Percentiles rank a stretch among this genome's conserved stretches.
Evolutionary conservation across 1,140 invertebrate genomes (phyloP).

Genomic region (Diploscapter pachys): DNA sequence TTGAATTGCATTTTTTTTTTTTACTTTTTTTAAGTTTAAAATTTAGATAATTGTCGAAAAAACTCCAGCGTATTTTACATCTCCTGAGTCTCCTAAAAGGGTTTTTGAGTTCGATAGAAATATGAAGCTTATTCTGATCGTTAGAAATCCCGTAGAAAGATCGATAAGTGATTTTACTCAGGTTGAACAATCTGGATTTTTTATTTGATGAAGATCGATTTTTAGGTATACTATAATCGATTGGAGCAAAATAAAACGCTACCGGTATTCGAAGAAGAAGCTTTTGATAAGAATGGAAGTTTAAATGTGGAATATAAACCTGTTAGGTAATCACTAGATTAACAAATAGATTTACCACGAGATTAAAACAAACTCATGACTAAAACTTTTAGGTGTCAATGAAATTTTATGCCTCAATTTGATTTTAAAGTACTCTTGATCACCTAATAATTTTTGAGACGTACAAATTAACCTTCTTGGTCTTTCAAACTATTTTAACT

Average conservation of each 20-base stretch:
- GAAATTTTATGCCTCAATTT: too few species aligned
- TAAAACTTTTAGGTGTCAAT: too few species aligned
- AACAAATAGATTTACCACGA: too few species aligned
- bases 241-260: conserved; percentile 47
- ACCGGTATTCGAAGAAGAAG: conserved; percentile 43
- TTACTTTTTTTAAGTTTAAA: neutral
- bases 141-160: conserved; percentile 49
- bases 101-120: conserved; percentile 46
- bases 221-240: conserved; percentile 47
- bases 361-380: too few species aligned
- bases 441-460: too few species aligned
- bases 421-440: too few species aligned
- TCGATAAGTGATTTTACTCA: conserved; percentile 56
- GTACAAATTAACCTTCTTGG: too few species aligned
- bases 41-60: conserved; percentile 53
- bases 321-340: conserved; percentile 1
- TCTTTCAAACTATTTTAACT: too few species aligned
- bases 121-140: conserved; percentile 53
- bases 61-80: conserved; percentile 56
- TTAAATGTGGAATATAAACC: conserved; percentile 49
- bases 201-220: neutral
- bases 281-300: conserved; percentile 30
- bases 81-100: conserved; percentile 38
- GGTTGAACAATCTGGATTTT: conserved; percentile 27
- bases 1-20: conserved; percentile 10